Evolutionary conservation across 2,888 invertebrate genomes (phyloP), one percentile per base, ranked within the genome.

Genomic region (Cephus pulcher): DNA sequence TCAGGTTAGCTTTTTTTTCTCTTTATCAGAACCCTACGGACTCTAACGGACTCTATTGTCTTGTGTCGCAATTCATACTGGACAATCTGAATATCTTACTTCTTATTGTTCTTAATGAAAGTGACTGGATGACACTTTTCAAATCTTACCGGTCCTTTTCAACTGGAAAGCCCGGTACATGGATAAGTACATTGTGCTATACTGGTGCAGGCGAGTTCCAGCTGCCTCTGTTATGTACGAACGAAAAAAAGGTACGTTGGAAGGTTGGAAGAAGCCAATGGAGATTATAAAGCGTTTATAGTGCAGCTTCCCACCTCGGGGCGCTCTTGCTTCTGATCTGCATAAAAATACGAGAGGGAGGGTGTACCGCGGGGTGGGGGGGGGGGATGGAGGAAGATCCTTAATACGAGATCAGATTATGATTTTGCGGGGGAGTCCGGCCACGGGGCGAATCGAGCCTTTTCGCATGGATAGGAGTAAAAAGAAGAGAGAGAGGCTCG

Each of bases 211-310:
- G 40, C 15, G 15, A 40, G 40, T 15, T 40, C 40, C 40, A 40
- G 40, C 40, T 40, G 40, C 40, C 40, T 15, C 40, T 2, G 40
- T 40, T 40, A 40, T 40, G 15, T 15, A 40, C 15, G 6, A 15
- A 40, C 15, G 40, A 40, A 40, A 40, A 40, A 15, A 40, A 40
- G 40, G 40, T 40, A 40, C 40, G 40, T 40, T 40, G 40, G 40
- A 40, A 70, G 74, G 74, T 4, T 74, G 23, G 74, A 74, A 30
- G 70, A 70, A 33, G 81, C 85, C 85, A 85, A 86, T 85, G 85
- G 85, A 90, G 89, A 90, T 90, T 90, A 89, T 89, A 90, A 89
- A 89, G 87, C 89, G 87, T 90, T 90, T 90, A 90, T 87, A 86
- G 80, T 84, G 84, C 86, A 86, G 88, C 88, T 89, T 88, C 88